phyloP scores from a whole-genome alignment of 2,113 vertebrate species.

The Chrysochloris asiatica region DNA sequence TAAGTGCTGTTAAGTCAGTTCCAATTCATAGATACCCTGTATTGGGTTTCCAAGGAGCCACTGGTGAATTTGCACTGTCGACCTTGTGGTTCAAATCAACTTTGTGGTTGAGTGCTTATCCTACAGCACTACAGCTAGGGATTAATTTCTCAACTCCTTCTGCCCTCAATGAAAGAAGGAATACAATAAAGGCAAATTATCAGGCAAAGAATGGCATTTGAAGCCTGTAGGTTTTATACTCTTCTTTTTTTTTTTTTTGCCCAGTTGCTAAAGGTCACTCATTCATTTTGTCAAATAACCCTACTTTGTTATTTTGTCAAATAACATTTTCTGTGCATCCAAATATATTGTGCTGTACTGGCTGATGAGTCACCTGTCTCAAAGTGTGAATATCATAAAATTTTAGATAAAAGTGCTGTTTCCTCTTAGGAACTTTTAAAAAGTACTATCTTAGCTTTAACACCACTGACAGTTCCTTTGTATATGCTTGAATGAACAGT shows the following conservation, averaged over 20 bases:
- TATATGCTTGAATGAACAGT: background rate
- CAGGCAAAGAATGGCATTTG: background rate
- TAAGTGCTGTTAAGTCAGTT: no score
- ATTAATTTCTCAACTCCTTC: background rate
- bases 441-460: background rate
- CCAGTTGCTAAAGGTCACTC: background rate
- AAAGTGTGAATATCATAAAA: conserved; percentile 20
- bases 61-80: no score
- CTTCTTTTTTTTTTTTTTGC: background rate
- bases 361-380: background rate
- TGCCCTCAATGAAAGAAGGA: background rate
- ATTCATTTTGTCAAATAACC: conserved; percentile 24
- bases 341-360: background rate
- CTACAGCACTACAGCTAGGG: no score
- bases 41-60: no score
- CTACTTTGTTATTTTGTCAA: no score
- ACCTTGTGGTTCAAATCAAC: no score
- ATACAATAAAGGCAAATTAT: background rate
- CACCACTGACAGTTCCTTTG: background rate
- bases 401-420: background rate
- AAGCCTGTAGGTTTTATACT: background rate
- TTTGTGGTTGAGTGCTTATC: no score
- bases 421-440: background rate
- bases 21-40: no score
- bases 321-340: background rate